Conservation (phyloP, 2,888 invertebrate species). For the Drosophila tanythrix region DNA sequence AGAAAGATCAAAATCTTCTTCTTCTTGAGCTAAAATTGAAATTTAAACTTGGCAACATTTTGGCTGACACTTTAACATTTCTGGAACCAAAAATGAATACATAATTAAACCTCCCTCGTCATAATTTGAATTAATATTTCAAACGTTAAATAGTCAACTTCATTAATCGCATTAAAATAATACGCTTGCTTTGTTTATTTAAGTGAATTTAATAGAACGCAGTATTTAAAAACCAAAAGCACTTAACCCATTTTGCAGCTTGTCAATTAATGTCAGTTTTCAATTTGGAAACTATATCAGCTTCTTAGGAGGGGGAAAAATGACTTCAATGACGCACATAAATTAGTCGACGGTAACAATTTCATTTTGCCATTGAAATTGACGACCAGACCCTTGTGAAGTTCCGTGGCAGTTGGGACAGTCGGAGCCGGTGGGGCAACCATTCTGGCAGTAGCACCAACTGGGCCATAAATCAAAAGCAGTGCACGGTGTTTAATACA, state of each 20-base stretch:
- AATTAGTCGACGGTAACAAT: slow-evolving; percentile 70
- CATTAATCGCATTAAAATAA: not conserved
- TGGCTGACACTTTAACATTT: not conserved
- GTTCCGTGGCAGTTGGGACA: not conserved
- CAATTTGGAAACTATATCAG: slow-evolving; percentile 47
- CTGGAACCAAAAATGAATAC: not conserved
- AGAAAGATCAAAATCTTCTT: not conserved
- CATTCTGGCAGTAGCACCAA: slow-evolving; percentile 59
- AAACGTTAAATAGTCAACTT: not conserved
- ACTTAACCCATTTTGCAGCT: not conserved
- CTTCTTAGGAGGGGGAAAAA: slow-evolving; percentile 53
- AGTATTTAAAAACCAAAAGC: not conserved
- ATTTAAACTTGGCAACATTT: not conserved
- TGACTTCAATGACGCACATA: slow-evolving; percentile 58
- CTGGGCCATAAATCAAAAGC: slow-evolving; percentile 77
- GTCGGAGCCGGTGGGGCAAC: slow-evolving; percentile 1
- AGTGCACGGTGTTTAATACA: slow-evolving; percentile 73
- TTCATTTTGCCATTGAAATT: slow-evolving; percentile 71
- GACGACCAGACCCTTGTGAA: slow-evolving; percentile 52
- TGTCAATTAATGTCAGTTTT: not conserved
- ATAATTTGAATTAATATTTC: not conserved
- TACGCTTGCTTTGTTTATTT: not conserved
- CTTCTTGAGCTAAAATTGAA: not conserved
- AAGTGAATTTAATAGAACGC: not conserved
- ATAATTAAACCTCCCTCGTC: not conserved